Conservation (phyloP, 2,797 vertebrate species). For the Myotis daubentonii region DNA sequence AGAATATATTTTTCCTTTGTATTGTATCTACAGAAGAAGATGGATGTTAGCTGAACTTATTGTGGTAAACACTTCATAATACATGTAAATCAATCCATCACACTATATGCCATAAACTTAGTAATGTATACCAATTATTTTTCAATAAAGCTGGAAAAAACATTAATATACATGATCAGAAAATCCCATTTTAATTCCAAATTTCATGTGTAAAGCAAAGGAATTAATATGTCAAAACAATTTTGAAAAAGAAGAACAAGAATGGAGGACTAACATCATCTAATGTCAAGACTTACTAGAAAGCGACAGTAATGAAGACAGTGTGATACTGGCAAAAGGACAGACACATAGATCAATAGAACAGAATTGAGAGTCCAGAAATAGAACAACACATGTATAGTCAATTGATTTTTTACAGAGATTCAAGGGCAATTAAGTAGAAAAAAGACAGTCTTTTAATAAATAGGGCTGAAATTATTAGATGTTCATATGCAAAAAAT, state of each 20-base stretch:
- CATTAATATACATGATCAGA: not conserved
- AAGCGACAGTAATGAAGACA: not conserved
- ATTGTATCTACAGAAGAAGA: not conserved
- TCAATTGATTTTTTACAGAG: not conserved
- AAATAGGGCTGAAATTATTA: conserved; percentile 10
- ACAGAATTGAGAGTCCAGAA: not conserved
- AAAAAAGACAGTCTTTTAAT: not conserved
- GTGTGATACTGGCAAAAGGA: not conserved
- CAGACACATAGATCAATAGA: not conserved
- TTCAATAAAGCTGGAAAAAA: not conserved
- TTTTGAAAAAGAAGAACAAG: conserved; percentile 33
- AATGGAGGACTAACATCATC: not conserved
- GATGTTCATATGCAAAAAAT: not conserved
- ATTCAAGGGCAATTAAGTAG: not conserved
- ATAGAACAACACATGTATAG: not conserved
- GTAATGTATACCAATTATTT: not conserved
- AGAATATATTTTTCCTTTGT: not conserved
- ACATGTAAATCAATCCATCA: not conserved
- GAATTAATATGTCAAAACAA: not conserved
- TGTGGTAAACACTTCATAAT: not conserved
- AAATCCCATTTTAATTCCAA: conserved; percentile 41
- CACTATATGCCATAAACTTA: not conserved
- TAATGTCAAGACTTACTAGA: conserved; percentile 9
- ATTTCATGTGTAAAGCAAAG: conserved; percentile 32
- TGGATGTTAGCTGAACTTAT: not conserved